Evolutionary conservation across 2,888 invertebrate species (phyloP).

Genomic region (Operophtera brumata): DNA sequence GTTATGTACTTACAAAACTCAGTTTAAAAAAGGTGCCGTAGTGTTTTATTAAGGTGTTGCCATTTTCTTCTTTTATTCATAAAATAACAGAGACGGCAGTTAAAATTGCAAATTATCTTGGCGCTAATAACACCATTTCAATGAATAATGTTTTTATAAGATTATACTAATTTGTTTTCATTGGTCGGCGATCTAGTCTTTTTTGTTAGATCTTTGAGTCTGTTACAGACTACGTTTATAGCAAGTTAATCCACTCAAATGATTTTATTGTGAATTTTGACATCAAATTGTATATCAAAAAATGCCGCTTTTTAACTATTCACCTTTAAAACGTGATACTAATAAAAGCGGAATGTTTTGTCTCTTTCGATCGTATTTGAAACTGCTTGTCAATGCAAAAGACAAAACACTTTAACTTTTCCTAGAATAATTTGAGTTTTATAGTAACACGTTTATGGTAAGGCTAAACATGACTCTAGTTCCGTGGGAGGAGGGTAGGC

Average conservation of each 20-base stretch:
- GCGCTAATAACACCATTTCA: slow-evolving; percentile 7
- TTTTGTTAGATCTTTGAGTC: slow-evolving; percentile 12
- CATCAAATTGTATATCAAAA: background rate
- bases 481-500: no score
- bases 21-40: slow-evolving; percentile 6
- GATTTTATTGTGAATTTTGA: slow-evolving; percentile 13
- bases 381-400: no score
- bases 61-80: slow-evolving; percentile 7
- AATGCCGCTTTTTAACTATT: background rate
- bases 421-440: no score
- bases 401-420: no score
- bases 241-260: slow-evolving; percentile 10
- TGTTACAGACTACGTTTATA: slow-evolving; percentile 10
- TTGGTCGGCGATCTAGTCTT: slow-evolving; percentile 45
- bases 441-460: no score
- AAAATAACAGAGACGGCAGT: slow-evolving; percentile 1
- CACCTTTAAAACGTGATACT: background rate
- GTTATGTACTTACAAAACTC: background rate
- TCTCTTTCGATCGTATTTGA: no score
- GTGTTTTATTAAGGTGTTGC: background rate
- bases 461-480: no score
- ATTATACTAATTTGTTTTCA: slow-evolving; percentile 61
- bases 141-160: background rate
- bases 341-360: no score
- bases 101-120: slow-evolving; percentile 1